These are phyloP conservation scores for Rhaphigaster nebulosa DNA, from an alignment of 2,888 invertebrate species.

Conservation along the genomic window DNA sequence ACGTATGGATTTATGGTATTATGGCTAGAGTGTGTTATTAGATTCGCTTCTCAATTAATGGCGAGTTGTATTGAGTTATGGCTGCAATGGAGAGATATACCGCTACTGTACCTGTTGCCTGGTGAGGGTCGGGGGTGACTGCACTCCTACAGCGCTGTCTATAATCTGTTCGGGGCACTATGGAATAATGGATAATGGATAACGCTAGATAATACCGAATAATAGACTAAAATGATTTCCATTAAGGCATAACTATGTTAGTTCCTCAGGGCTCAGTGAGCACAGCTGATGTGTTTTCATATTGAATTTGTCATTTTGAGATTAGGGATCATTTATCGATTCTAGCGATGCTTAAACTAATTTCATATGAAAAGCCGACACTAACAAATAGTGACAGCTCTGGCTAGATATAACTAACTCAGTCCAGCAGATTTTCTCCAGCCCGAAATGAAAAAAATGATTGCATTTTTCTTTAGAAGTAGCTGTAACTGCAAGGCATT, in stretches of 20 bases:
- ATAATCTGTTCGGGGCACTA: background rate
- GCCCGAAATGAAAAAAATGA: too few species aligned
- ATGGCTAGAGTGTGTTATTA: slow-evolving; percentile 8
- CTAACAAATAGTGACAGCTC: too few species aligned
- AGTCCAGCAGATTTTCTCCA: too few species aligned
- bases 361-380: too few species aligned
- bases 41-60: slow-evolving; percentile 11
- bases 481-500: too few species aligned
- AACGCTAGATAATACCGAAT: background rate
- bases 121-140: too few species aligned
- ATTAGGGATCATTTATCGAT: too few species aligned
- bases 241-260: background rate
- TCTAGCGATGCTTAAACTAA: too few species aligned
- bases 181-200: background rate
- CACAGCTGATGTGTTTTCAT: background rate
- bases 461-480: too few species aligned
- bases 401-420: too few species aligned
- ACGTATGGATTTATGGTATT: background rate
- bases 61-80: background rate
- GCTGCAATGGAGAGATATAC: slow-evolving; percentile 34
- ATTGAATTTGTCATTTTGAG: background rate
- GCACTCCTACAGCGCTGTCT: background rate
- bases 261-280: background rate
- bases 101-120: slow-evolving; percentile 2
- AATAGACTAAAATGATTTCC: background rate